Percentiles rank a stretch among this genome's conserved stretches.
Conservation (phyloP, 2,888 invertebrate genomes). For the Teleogryllus oceanicus region DNA sequence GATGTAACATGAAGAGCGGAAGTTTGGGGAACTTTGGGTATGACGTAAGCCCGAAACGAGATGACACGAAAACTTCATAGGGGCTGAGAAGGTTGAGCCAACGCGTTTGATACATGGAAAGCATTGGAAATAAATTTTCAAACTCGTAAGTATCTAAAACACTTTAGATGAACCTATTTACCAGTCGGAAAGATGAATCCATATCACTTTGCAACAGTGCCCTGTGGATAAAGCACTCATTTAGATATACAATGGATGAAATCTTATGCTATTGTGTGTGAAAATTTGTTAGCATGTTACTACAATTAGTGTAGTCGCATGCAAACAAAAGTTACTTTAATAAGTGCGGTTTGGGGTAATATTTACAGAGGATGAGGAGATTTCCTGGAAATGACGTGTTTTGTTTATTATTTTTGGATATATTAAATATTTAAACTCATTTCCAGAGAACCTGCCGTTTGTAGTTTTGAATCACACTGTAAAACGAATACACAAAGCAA, state of each 20-base stretch:
- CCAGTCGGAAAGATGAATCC: background rate
- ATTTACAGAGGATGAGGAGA: background rate
- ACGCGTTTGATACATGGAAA: too few relatives aligned
- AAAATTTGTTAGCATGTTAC: constrained; percentile 18
- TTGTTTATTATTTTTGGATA: background rate
- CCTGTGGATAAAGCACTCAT: background rate
- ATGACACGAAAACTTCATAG: too few relatives aligned
- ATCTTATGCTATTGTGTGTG: background rate
- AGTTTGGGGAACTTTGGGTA: too few relatives aligned
- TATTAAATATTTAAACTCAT: background rate
- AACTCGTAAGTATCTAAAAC: background rate
- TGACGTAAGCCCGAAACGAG: too few relatives aligned
- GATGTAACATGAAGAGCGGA: too few relatives aligned
- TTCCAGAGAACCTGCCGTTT: background rate
- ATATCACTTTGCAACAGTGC: background rate
- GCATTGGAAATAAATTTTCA: too few relatives aligned
- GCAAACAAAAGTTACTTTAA: background rate
- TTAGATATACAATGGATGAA: background rate
- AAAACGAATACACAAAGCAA: background rate
- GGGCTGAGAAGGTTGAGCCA: too few relatives aligned
- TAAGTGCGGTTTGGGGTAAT: background rate
- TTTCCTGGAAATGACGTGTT: background rate
- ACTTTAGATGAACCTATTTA: background rate
- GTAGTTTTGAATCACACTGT: background rate
- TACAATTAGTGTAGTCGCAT: background rate